These are phyloP conservation scores for Sesia bembeciformis DNA, from an alignment of 2,888 invertebrate genomes.

Conservation along the genomic window DNA sequence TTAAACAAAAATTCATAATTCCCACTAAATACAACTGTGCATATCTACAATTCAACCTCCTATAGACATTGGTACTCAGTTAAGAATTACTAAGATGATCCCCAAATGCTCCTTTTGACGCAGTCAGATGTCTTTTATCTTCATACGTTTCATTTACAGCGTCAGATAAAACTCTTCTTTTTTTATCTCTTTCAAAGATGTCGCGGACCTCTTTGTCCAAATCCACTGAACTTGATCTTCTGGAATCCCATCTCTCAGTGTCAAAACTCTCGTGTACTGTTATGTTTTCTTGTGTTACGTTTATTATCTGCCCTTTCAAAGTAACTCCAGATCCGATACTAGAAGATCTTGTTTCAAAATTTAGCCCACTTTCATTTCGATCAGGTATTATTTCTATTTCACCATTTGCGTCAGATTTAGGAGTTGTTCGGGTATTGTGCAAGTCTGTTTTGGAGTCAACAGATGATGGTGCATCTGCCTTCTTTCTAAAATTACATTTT, in stretches of 20 bases:
- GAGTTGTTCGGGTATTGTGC: slow-evolving; percentile 11
- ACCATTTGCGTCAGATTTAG: slow-evolving; percentile 13
- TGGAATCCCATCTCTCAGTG: slow-evolving; percentile 28
- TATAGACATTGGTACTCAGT: background rate
- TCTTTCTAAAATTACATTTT: slow-evolving; percentile 56
- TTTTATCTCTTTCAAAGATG: slow-evolving; percentile 48
- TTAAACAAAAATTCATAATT: no score
- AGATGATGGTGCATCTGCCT: slow-evolving; percentile 19
- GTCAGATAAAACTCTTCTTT: slow-evolving; percentile 18
- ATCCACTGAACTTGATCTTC: slow-evolving; percentile 54
- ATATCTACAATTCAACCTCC: no score
- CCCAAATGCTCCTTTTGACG: slow-evolving; percentile 40
- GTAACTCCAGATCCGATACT: slow-evolving; percentile 43
- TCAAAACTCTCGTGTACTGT: slow-evolving; percentile 39
- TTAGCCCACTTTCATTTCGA: slow-evolving; percentile 20
- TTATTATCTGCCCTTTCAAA: slow-evolving; percentile 46
- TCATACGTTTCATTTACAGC: slow-evolving; percentile 17
- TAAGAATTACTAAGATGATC: slow-evolving; percentile 20
- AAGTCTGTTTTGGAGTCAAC: slow-evolving; percentile 27
- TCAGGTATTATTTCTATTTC: slow-evolving; percentile 18
- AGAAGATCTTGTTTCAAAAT: slow-evolving; percentile 25
- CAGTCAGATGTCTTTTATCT: slow-evolving; percentile 21
- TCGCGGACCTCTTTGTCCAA: slow-evolving; percentile 55
- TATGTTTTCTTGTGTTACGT: slow-evolving; percentile 44
- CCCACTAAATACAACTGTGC: no score